Evolutionary conservation across 2,888 invertebrate species (phyloP), one percentile per base, ranked within the genome.

Genomic region (Aradus depressus): DNA sequence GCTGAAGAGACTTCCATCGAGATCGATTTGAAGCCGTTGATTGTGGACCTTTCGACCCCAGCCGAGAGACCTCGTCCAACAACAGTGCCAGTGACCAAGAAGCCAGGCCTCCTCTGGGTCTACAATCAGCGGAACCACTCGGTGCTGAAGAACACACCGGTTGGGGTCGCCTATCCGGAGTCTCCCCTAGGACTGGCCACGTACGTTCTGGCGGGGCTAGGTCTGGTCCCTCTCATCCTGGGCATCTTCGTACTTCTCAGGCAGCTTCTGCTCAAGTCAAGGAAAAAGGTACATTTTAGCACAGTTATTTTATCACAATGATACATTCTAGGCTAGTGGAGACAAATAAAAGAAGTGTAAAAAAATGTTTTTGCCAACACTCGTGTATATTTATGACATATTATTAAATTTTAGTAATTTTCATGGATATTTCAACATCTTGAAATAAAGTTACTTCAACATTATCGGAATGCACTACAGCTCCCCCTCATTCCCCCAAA

Each of bases 211-310:
- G 68, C 68, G 18, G 68, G 68, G 22, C 64, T 71, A 54, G 67
- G 68, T 49, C 66, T 70, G 37, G 67, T 71, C 56, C 70, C 70
- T 28, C 65, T 70, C 50, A 66, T 69, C 53, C 64, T 70, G 56
- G 69, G 69, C 54, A 64, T 69, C 55, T 67, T 53, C 4, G 54
- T 62, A 22, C 58, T 58, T 2, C 56, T 59, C 1, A 51, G 59
- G 34, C 57, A 58, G 28, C 42, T 62, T 18, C 44, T 61, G 16
- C 44, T 54, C n/a, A 58, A 55, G 3, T 57, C 55, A 26, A 60
- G 54, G 47, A 61, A 60, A 50, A 61, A 61, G 59, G 60, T 60
- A 48, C 26, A 14, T 19, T 21, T 34, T 44, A 12, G 12, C 14
- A n/a, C 14, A 34, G 1, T 34, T 16, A 34, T 34, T 16, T 34